These are phyloP conservation scores for Myiotriccus ornatus DNA, from an alignment of 2,797 vertebrate species.

Conservation along the genomic window DNA sequence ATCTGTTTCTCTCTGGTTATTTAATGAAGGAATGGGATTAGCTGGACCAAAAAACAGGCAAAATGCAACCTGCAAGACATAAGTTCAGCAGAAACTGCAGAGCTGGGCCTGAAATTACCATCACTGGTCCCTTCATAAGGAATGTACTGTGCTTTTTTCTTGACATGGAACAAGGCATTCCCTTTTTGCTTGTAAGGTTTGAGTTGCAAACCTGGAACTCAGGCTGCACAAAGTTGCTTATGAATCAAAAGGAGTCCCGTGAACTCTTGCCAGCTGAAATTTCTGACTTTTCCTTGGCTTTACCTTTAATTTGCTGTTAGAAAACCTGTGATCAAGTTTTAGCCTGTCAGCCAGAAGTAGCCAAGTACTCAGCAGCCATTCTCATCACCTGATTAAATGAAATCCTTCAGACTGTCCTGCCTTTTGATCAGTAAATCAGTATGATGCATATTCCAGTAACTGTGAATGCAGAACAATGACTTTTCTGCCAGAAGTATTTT, in stretches of 20 bases:
- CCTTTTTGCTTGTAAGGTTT: background rate
- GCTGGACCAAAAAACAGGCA: background rate
- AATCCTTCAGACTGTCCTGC: conserved; percentile 33
- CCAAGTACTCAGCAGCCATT: conserved; percentile 36
- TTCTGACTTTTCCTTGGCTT: conserved; percentile 38
- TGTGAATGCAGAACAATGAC: background rate
- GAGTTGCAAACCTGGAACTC: background rate
- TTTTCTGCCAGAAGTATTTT: conserved; percentile 39
- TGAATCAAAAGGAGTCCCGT: background rate
- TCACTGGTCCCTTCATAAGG: background rate
- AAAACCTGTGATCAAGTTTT: conserved; percentile 42
- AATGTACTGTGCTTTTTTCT: background rate
- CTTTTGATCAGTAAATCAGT: conserved; percentile 25
- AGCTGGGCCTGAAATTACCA: background rate
- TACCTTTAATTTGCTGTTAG: conserved; percentile 38
- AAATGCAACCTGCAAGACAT: background rate
- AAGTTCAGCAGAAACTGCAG: background rate
- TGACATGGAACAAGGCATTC: background rate
- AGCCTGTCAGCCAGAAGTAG: conserved; percentile 24
- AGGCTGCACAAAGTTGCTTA: background rate
- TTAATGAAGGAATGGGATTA: background rate
- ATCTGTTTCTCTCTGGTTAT: background rate
- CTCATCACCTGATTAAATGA: conserved; percentile 26
- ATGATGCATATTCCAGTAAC: conserved; percentile 3
- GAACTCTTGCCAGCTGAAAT: conserved; percentile 1